Evolutionary conservation across 1,140 invertebrate species (phyloP).

Genomic region (Drosophila ohnishii): DNA sequence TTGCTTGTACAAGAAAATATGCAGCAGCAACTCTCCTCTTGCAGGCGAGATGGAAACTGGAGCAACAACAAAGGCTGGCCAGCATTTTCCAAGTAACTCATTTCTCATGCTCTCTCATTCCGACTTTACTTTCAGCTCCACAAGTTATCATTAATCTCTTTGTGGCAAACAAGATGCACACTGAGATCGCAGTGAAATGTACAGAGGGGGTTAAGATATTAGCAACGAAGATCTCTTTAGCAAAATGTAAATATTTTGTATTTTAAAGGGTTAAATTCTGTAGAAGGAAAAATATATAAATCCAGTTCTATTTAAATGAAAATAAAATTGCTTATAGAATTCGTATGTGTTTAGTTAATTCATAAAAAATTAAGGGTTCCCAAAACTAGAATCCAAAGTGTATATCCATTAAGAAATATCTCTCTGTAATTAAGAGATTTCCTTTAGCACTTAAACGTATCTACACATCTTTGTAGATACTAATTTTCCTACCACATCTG

Average conservation of each 20-base stretch:
- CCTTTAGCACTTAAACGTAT: neutral
- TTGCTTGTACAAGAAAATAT: conserved; percentile 72
- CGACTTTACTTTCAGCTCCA: conserved; percentile 53
- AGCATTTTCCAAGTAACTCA: conserved; percentile 76
- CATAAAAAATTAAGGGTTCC: too few species aligned
- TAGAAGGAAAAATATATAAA: neutral
- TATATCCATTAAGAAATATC: neutral
- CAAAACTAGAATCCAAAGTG: neutral
- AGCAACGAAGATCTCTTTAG: neutral
- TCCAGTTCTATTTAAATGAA: too few species aligned
- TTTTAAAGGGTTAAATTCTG: neutral
- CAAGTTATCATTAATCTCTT: conserved; percentile 57
- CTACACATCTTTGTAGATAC: neutral
- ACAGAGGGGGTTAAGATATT: neutral
- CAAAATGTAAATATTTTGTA: neutral
- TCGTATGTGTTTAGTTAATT: too few species aligned
- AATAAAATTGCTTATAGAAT: too few species aligned
- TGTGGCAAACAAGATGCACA: conserved; percentile 41
- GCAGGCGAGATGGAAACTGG: conserved; percentile 36
- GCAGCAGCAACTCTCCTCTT: conserved; percentile 56
- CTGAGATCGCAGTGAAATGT: conserved; percentile 15
- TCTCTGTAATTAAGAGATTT: neutral
- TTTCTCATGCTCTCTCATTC: conserved; percentile 68
- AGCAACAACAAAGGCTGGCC: conserved; percentile 65
- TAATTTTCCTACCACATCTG: conserved; percentile 8